phyloP scores from a whole-genome alignment of 2,797 vertebrate species.

The Amniataba percoides region DNA sequence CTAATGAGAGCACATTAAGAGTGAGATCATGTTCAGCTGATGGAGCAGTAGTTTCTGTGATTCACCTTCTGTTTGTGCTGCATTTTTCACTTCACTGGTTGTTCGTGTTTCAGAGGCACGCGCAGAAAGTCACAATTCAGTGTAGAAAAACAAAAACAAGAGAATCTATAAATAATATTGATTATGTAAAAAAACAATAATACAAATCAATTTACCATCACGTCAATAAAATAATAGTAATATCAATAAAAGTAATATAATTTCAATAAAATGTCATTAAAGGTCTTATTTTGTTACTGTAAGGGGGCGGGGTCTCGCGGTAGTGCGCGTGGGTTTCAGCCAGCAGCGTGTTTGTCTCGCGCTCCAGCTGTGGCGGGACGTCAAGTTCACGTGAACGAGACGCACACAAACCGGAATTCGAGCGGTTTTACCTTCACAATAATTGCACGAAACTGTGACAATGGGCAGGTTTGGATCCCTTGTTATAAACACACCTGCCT shows the following conservation, averaged over 20 bases:
- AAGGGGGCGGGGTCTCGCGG: conserved; percentile 31
- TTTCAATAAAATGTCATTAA: too few species aligned
- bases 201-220: too few species aligned
- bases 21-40: conserved; percentile 12
- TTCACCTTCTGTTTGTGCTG: neutral
- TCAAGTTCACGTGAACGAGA: neutral
- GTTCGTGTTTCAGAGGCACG: neutral
- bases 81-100: neutral
- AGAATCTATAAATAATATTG: too few species aligned
- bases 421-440: neutral
- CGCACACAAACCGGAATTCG: neutral
- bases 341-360: conserved; percentile 12
- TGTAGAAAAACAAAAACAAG: too few species aligned
- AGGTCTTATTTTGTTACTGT: neutral
- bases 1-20: neutral
- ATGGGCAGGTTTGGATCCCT: neutral
- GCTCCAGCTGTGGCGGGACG: conserved; percentile 37
- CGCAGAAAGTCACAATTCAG: too few species aligned
- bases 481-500: neutral
- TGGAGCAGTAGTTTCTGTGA: neutral
- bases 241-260: too few species aligned
- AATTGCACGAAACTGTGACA: neutral
- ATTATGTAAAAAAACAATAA: too few species aligned
- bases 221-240: too few species aligned
- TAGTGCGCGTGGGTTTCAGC: conserved; percentile 12